These are phyloP conservation scores for Holotrichia oblita DNA, from an alignment of 1,140 invertebrate species.

Conservation along the genomic window DNA sequence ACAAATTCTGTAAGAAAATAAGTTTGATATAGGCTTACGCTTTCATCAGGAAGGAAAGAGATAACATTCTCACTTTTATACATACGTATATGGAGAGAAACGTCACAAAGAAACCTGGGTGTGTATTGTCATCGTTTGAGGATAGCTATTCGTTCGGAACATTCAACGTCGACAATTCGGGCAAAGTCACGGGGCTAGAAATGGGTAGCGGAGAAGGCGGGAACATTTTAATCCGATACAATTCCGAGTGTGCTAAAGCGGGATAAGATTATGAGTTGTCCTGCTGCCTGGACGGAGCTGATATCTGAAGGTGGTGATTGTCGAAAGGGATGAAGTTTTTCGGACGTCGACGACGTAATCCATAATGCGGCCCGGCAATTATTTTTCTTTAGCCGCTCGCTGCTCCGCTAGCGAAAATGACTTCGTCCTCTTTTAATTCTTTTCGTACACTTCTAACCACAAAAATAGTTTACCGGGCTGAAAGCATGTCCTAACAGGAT, in stretches of 20 bases:
- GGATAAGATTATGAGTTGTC: slow-evolving; percentile 26
- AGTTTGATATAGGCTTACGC: too few species aligned
- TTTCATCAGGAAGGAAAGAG: too few species aligned
- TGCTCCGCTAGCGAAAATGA: background rate
- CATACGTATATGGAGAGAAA: background rate
- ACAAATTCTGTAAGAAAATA: too few species aligned
- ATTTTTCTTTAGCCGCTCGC: background rate
- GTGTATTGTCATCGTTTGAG: background rate
- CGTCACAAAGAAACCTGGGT: background rate
- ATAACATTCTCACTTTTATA: background rate
- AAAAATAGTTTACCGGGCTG: background rate
- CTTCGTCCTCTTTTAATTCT: background rate
- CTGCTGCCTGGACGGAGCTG: background rate
- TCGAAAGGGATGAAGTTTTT: background rate
- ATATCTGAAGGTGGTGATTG: background rate
- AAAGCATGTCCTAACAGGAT: too few species aligned
- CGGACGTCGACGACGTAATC: background rate
- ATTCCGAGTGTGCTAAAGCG: background rate
- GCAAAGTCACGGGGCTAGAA: background rate
- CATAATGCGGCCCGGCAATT: background rate
- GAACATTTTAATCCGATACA: slow-evolving; percentile 1
- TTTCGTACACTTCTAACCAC: background rate
- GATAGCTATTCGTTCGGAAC: background rate
- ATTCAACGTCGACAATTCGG: background rate
- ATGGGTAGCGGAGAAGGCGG: background rate